These are phyloP conservation scores for Philotrypesis tridentata DNA, from an alignment of 1,140 invertebrate genomes.

Conservation along the genomic window DNA sequence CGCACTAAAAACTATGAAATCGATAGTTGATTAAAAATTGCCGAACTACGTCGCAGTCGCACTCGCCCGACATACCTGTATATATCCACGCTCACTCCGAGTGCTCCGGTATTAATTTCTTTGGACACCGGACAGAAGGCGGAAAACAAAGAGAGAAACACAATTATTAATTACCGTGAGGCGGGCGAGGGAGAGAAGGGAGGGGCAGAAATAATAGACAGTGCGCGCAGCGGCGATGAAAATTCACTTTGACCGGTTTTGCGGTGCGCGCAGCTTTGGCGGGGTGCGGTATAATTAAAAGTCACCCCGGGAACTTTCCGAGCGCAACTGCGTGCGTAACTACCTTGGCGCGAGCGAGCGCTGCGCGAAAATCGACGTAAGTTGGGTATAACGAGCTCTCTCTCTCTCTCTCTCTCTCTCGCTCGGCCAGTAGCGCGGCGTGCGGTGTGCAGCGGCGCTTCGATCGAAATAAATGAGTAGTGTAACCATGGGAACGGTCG, in stretches of 20 bases:
- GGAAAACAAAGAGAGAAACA: neutral
- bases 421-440: no score
- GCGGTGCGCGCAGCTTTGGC: neutral
- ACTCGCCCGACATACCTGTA: no score
- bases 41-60: neutral
- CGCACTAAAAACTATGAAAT: neutral
- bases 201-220: neutral
- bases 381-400: neutral
- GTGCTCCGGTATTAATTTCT: neutral
- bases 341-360: neutral
- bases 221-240: constrained; percentile 22
- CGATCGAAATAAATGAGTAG: constrained; percentile 24
- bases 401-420: neutral
- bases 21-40: neutral
- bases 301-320: constrained; percentile 17
- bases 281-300: constrained; percentile 23
- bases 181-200: neutral
- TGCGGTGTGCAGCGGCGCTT: neutral
- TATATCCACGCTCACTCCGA: neutral
- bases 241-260: constrained; percentile 28
- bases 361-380: constrained; percentile 4
- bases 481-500: constrained; percentile 6
- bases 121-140: neutral
- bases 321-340: neutral
- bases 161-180: constrained; percentile 7